Conservation (phyloP, 2,797 vertebrate genomes). For the Pachyuromys duprasi region DNA sequence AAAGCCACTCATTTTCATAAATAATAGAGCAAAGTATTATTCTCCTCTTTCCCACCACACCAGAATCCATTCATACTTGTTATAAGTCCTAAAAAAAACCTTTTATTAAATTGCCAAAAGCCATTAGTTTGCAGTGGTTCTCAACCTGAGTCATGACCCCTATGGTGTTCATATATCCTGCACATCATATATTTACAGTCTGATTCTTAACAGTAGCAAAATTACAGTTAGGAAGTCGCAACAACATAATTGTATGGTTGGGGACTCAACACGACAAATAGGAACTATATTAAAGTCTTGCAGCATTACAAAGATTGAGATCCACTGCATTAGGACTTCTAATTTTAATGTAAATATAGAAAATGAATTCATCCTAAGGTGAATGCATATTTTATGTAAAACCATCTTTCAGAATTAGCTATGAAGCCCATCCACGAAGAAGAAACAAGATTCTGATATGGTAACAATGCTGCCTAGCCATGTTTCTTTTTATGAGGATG, state of each 20-base stretch:
- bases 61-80: not conserved
- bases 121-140: not conserved
- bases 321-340: not conserved
- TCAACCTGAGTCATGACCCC: too few species aligned
- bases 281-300: too few species aligned
- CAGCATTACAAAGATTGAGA: too few species aligned
- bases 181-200: too few species aligned
- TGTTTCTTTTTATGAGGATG: not conserved
- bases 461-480: too few species aligned
- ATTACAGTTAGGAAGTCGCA: too few species aligned
- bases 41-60: not conserved
- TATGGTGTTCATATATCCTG: too few species aligned
- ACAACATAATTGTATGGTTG: too few species aligned
- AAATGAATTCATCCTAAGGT: not conserved
- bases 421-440: rapidly evolving
- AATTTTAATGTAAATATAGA: not conserved
- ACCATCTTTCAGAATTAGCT: not conserved
- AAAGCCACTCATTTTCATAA: not conserved
- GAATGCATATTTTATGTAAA: not conserved
- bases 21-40: not conserved
- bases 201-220: too few species aligned
- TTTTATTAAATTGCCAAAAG: constrained; percentile 25
- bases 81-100: not conserved
- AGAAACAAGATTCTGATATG: not conserved
- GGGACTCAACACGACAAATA: too few species aligned